Evolutionary conservation across 1,140 invertebrate species (phyloP), one percentile per base, ranked within the genome.

Genomic region (Dendroctonus ponderosae): DNA sequence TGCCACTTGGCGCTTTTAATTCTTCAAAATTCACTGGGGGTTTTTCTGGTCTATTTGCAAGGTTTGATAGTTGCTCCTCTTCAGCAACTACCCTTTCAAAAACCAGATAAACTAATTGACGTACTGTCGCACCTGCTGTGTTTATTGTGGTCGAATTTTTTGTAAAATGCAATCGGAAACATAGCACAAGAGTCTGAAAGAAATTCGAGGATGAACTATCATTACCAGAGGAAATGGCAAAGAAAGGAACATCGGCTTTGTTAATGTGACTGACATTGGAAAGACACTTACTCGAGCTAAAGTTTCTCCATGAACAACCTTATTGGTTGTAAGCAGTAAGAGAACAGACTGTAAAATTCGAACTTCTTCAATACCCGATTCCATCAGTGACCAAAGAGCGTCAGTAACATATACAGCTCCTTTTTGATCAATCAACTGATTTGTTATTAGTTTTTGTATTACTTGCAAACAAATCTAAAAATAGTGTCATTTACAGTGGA

Each of bases 271-370:
- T 26, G 26, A 49, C 6, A 62, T 5, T 44, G n/a, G 5, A 37
- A 60, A 5, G 5, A 9, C 26, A 71, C 80, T 80, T 81, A 94
- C 92, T 82, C 91, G 96, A 49, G 96, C 92, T 58, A 99, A 81
- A 15, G 90, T 91, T 72, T 96, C 93, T 53, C 96, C 95, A 80
- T 94, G 92, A 39, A 98, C 95, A 48, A 98, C 83, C 69, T 91
- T 86, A 72, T 96, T 98, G 11, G 94, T 97, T 7, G 96, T 98
- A 9, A 99, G 85, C 41, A 99, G 81, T 11, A 98, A 79, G 7
- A 96, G 96, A 8, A 97, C 92, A 37, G 95, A 98, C 80, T 99
- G 97, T 53, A 99, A 82, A 60, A 99, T 86, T 85, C 97, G 97
- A 9, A 99, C 87, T 83, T 99, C 97, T 79, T 99, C 92, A 40